Base-by-base conservation (phyloP, 2,797 vertebrate species). In the Acanthopagrus latus region DNA sequence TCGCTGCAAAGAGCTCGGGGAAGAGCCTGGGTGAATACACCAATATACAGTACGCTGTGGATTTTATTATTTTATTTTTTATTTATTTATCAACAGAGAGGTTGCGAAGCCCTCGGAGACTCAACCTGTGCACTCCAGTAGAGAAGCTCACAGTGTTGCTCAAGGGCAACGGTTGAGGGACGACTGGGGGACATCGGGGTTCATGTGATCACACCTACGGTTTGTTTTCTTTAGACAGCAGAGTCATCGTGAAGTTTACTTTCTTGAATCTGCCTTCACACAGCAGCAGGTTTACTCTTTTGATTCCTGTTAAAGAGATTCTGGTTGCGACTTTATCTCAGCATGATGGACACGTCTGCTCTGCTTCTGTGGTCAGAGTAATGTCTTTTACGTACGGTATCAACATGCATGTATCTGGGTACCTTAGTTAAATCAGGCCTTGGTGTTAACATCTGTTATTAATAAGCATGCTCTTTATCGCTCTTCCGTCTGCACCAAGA, bases 21-120 rank as follows among this genome's bases (percentile, higher is more conserved):
- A 84, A 48, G 76, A 77, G 69, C 33, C 41, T 5, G 23, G 71
- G 23, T 55, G 81, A 80, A 78, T 72, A 74, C 83, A 84, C 63
- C 77, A 69, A 73, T 41, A 64, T 48, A n/a, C 62, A 58, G 50
- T 51, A 27, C 33, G 52, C 64, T 43, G 51, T 14, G 47, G 57
- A 17, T 69, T 81, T 67, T 59, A n/a, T n/a, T n/a, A n/a, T n/a
- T n/a, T n/a, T n/a, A n/a, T n/a, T n/a, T n/a, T n/a, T 52, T 20
- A 23, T 71, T 74, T 76, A 85, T 73, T 66, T 50, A 67, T 56
- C 71, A 46, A 56, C 51, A 54, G 50, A 33, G 64, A 16, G 12
- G 14, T 9, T 4, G 56, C 6, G 44, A 77, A 38, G 5, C 57
- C 68, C 75, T 21, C 50, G 5, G 84, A 81, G 78, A 68, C 29